Conservation (phyloP, 2,888 invertebrate species). For the Catocala fraxini region DNA sequence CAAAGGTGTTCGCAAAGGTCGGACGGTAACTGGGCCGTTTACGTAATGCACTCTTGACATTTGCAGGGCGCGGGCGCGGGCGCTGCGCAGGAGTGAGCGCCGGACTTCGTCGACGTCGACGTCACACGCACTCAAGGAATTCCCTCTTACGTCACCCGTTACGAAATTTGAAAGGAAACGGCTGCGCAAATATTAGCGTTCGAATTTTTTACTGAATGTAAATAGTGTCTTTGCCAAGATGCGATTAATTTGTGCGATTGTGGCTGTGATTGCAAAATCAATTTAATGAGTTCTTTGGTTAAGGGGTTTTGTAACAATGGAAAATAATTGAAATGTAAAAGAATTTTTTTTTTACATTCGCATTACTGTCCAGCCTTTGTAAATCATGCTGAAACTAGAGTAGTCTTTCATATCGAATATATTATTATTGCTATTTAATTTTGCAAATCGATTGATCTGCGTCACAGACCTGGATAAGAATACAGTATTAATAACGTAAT, state of each 20-base stretch:
- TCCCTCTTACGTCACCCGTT: constrained; percentile 73
- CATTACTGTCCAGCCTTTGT: too few relatives aligned
- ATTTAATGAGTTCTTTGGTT: neutral
- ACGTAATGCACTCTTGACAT: constrained; percentile 77
- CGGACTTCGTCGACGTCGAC: constrained; percentile 48
- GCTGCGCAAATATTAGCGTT: constrained; percentile 53
- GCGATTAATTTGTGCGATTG: constrained; percentile 22
- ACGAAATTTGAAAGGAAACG: constrained; percentile 58
- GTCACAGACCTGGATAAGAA: too few relatives aligned
- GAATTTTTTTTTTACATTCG: too few relatives aligned
- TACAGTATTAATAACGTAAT: too few relatives aligned
- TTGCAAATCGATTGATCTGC: too few relatives aligned
- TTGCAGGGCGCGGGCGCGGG: constrained; percentile 69
- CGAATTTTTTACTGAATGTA: constrained; percentile 34
- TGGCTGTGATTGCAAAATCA: neutral
- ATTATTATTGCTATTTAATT: too few relatives aligned
- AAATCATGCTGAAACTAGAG: too few relatives aligned
- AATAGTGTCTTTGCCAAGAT: constrained; percentile 34
- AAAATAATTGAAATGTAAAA: too few relatives aligned
- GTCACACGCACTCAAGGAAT: constrained; percentile 67
- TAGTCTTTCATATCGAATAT: too few relatives aligned
- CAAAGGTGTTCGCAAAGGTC: constrained; percentile 76
- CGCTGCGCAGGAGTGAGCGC: constrained; percentile 56
- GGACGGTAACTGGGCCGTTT: constrained; percentile 64
- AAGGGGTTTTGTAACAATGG: neutral